Base-by-base conservation (phyloP, 2,113 vertebrate genomes). In the Antennarius striatus region DNA sequence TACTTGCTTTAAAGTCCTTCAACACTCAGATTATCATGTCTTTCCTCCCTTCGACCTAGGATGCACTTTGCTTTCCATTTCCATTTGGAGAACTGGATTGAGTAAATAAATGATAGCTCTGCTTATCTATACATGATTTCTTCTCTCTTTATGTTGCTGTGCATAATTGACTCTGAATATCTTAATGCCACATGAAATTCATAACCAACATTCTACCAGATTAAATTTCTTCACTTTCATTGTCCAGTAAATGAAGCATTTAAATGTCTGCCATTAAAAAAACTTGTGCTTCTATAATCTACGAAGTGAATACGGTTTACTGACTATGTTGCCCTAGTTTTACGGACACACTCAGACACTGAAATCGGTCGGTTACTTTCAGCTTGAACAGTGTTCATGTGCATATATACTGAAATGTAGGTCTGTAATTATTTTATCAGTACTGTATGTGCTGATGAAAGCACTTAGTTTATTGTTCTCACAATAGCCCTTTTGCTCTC, bases 41-140 rank as follows among this genome's bases (percentile, higher is more conserved):
- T 56, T 60, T 58, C 59, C 52, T 29, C 63, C 58, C 28, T 49
- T 63, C 10, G 15, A 36, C 55, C 15, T 63, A 45, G 55, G 29
- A 59, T 59, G 60, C 55, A 62, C 29, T 70, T 67, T 71, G 32
- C 32, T 22, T 29, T 49, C 63, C 58, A 61, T 71, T 75, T 83
- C 64, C 56, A 60, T 39, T 51, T 61, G 45, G 75, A 72, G 68
- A 51, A 63, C 45, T 45, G 42, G 63, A 49, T 49, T 54, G 45
- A 58, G 50, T 55, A 56, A 63, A 56, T 59, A 75, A 62, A 70
- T 59, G 54, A 79, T 75, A 56, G 61, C 54, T 63, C 56, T 70
- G 56, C 78, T 86, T 69, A 42, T 82, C 57, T 30, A 29, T 73
- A 72, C 83, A 86, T 75, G 79, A 73, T 78, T 63, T 52, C 71